phyloP scores from a whole-genome alignment of 2,888 invertebrate species.

The Diarsia mendica region DNA sequence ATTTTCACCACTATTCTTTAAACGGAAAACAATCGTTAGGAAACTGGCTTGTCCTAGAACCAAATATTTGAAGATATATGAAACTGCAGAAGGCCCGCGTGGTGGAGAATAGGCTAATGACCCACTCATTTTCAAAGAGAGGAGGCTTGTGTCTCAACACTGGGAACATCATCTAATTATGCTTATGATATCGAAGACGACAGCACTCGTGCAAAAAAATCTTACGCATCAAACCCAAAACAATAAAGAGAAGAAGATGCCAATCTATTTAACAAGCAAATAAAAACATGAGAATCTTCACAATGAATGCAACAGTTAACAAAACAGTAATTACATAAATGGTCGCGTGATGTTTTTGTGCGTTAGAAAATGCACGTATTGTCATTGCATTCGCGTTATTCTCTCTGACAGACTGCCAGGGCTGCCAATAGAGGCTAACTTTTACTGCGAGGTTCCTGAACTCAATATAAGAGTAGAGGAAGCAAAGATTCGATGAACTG shows the following conservation, averaged over 20 bases:
- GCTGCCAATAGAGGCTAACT: neutral
- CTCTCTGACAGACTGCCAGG: constrained; percentile 37
- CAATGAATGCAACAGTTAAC: constrained; percentile 35
- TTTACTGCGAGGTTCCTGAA: neutral
- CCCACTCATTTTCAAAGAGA: neutral
- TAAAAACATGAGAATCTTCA: constrained; percentile 21
- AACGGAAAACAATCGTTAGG: neutral
- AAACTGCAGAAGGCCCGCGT: too few species aligned
- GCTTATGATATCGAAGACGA: neutral
- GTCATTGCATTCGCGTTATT: constrained; percentile 48
- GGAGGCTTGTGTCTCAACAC: neutral
- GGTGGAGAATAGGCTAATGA: neutral
- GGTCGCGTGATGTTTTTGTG: constrained; percentile 53
- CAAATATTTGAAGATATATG: neutral
- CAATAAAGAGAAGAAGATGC: constrained; percentile 52
- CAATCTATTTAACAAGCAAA: constrained; percentile 30
- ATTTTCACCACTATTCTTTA: neutral
- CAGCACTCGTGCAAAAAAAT: neutral
- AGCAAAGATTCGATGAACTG: too few species aligned
- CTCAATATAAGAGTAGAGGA: too few species aligned
- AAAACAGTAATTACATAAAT: constrained; percentile 53
- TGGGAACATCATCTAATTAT: neutral
- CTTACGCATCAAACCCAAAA: constrained; percentile 15
- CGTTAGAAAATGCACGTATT: constrained; percentile 55
- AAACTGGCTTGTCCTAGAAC: neutral